Percentiles rank a stretch among this genome's conserved stretches.
Conservation (phyloP, 2,113 vertebrate species). For the Aegypius monachus region DNA sequence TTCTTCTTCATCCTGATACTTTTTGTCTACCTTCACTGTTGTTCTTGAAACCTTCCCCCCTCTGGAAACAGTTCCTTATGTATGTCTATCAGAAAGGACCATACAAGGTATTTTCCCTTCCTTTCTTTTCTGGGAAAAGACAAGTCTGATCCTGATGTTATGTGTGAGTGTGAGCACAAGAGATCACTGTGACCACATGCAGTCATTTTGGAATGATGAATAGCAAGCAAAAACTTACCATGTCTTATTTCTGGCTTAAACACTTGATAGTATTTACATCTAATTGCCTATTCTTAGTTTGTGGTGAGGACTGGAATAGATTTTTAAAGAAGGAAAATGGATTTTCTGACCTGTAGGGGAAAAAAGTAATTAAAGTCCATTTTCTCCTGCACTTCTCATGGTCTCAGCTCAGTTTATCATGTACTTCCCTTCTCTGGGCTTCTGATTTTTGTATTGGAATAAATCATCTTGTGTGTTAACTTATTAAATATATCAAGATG, state of each 20-base stretch:
- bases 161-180: background rate
- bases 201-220: background rate
- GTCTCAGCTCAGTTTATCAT: background rate
- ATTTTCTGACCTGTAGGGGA: background rate
- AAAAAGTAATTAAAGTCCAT: background rate
- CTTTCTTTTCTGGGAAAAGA: background rate
- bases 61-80: background rate
- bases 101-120: background rate
- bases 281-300: background rate
- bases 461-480: background rate
- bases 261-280: background rate
- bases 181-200: background rate
- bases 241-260: background rate
- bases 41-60: background rate
- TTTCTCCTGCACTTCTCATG: background rate
- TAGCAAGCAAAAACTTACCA: background rate
- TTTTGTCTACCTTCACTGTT: background rate
- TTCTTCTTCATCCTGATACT: background rate
- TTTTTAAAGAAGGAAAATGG: background rate
- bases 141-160: background rate
- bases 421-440: background rate
- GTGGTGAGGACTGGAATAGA: background rate
- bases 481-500: background rate
- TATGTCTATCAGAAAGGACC: background rate
- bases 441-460: background rate